Evolutionary conservation across 30 jellyfish, hydroid and myxozoan species (phyloP).

Genomic region (Hydractinia echinata): DNA sequence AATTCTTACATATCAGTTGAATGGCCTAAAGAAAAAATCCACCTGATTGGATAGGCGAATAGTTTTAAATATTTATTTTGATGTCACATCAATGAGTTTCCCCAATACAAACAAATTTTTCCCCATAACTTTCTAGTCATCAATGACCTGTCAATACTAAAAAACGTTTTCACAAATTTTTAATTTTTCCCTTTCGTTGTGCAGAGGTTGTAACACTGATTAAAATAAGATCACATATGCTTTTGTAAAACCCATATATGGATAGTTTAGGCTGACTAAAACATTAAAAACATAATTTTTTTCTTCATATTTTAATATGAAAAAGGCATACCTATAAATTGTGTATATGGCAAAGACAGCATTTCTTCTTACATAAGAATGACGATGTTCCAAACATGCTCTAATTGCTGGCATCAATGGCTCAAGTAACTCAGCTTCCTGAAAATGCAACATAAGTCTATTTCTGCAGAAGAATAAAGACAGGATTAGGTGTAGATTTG

Average conservation of each 20-base stretch:
- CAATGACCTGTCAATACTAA: too few species aligned
- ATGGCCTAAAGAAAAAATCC: not conserved
- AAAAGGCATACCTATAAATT: constrained; percentile 64
- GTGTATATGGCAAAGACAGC: constrained; percentile 99
- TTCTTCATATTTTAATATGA: not conserved
- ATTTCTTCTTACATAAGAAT: constrained; percentile 94
- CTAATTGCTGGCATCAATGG: constrained; percentile 99
- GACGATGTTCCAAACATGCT: constrained; percentile 95
- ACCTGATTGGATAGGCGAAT: not conserved
- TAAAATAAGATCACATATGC: not conserved
- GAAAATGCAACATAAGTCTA: not conserved
- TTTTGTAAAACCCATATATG: not conserved
- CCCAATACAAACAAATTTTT: too few species aligned
- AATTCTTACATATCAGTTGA: not conserved
- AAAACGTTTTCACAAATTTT: too few species aligned
- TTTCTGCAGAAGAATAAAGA: too few species aligned
- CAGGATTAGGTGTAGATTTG: too few species aligned
- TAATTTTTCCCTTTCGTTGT: not conserved
- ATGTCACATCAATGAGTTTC: too few species aligned
- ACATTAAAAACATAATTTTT: not conserved
- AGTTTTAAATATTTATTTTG: too few species aligned
- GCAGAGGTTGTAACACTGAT: not conserved
- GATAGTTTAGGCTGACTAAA: not conserved
- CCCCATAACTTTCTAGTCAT: too few species aligned
- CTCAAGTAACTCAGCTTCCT: constrained; percentile 98